phyloP scores from a whole-genome alignment of 92 coral and sea anemone genomes.

The Desmophyllum pertusum region DNA sequence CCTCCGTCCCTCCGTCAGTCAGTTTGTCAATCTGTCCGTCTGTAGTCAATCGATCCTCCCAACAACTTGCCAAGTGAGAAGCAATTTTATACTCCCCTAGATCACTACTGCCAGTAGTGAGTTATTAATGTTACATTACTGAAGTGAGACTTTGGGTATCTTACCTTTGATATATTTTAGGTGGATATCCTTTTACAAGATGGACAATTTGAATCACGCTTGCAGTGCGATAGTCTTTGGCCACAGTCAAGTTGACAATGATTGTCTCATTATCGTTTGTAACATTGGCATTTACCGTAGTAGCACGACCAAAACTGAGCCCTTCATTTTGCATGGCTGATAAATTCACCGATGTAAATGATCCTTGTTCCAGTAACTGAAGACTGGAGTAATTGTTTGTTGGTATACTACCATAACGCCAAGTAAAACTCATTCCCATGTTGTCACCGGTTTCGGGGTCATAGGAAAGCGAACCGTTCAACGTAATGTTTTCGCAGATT shows the following conservation, averaged over 20 bases:
- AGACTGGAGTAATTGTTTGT: not conserved
- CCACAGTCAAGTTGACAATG: not conserved
- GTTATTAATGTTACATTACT: too few species aligned
- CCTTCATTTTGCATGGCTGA: not conserved
- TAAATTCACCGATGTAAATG: not conserved
- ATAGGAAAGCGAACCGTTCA: constrained; percentile 35
- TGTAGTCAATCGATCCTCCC: too few species aligned
- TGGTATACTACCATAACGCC: not conserved
- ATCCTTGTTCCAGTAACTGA: not conserved
- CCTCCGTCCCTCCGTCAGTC: too few species aligned
- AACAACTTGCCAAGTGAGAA: too few species aligned
- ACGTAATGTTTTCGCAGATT: not conserved
- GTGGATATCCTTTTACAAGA: constrained; percentile 7
- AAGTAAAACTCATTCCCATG: constrained; percentile 20
- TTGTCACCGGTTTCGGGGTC: constrained; percentile 28
- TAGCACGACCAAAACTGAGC: not conserved
- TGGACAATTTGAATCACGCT: not conserved
- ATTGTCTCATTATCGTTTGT: not conserved
- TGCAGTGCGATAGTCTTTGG: not conserved
- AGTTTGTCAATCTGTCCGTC: too few species aligned
- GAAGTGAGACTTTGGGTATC: too few species aligned
- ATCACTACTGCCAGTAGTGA: too few species aligned
- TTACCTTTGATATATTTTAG: constrained; percentile 13
- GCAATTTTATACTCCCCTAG: too few species aligned
- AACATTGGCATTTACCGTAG: not conserved